These are phyloP conservation scores for Coecobrya sp. DNA, from an alignment of 2,888 invertebrate species.

Conservation along the genomic window DNA sequence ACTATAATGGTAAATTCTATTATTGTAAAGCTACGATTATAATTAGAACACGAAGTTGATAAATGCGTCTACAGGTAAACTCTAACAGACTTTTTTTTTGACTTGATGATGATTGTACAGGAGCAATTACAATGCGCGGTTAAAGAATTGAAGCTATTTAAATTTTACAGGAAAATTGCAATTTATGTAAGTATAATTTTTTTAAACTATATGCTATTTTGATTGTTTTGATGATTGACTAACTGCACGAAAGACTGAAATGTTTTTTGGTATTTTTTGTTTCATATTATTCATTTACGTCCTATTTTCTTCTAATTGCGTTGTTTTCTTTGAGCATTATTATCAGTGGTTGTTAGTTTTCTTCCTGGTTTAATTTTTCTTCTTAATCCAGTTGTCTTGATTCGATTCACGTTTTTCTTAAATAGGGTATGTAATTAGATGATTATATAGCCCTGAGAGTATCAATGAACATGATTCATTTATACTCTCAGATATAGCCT, in stretches of 20 bases:
- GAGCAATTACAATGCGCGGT: neutral
- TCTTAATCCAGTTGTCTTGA: neutral
- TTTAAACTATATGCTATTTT: neutral
- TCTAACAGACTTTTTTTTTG: constrained; percentile 30
- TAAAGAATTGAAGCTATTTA: neutral
- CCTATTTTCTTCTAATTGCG: neutral
- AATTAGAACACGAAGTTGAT: constrained; percentile 8
- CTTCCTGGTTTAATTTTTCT: neutral
- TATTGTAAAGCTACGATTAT: neutral
- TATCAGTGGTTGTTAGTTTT: neutral
- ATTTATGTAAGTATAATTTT: neutral
- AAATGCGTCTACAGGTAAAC: constrained; percentile 44
- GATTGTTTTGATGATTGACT: constrained; percentile 27
- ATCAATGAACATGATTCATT: too few species aligned
- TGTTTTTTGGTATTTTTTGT: neutral
- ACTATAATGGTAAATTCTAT: constrained; percentile 13
- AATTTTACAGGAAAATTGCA: neutral
- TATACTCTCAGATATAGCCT: too few species aligned
- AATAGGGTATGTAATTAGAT: constrained; percentile 16
- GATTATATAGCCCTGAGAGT: constrained; percentile 35
- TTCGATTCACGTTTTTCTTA: constrained; percentile 27
- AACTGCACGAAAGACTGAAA: constrained; percentile 49
- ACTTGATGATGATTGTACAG: constrained; percentile 25
- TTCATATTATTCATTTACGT: neutral
- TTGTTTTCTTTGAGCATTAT: constrained; percentile 60